Evolutionary conservation across 2,888 invertebrate genomes (phyloP).

Genomic region (Phengaris alcon): DNA sequence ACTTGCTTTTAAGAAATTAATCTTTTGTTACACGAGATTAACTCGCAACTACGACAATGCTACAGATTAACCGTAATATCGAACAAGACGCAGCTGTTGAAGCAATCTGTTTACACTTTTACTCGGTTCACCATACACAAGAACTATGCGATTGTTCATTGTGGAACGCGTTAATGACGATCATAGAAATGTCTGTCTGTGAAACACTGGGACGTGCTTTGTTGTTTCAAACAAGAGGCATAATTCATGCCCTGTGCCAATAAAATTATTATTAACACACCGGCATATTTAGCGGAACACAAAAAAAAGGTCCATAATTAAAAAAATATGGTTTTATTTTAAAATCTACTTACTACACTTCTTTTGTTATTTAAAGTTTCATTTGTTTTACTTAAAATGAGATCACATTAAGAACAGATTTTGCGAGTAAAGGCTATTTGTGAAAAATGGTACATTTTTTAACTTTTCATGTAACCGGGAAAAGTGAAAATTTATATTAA

Average conservation of each 20-base stretch:
- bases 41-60: not conserved
- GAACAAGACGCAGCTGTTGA: conserved; percentile 18
- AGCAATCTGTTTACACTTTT: conserved; percentile 50
- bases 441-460: too few relatives aligned
- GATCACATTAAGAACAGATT: too few relatives aligned
- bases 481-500: too few relatives aligned
- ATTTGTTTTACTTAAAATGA: too few relatives aligned
- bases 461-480: too few relatives aligned
- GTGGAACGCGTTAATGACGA: conserved; percentile 50
- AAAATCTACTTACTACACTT: too few relatives aligned
- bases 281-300: too few relatives aligned
- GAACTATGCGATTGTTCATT: conserved; percentile 66
- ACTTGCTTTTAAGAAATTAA: not conserved
- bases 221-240: not conserved
- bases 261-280: not conserved
- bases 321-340: too few relatives aligned
- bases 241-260: not conserved
- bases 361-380: too few relatives aligned
- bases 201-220: conserved; percentile 28
- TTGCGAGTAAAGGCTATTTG: too few relatives aligned
- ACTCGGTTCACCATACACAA: conserved; percentile 54
- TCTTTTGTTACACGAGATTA: not conserved
- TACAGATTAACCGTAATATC: conserved; percentile 7
- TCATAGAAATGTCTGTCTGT: conserved; percentile 61
- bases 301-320: too few relatives aligned